These are phyloP conservation scores for Oxygymnocypris stewartii DNA, from an alignment of 2,113 vertebrate genomes.

Conservation along the genomic window DNA sequence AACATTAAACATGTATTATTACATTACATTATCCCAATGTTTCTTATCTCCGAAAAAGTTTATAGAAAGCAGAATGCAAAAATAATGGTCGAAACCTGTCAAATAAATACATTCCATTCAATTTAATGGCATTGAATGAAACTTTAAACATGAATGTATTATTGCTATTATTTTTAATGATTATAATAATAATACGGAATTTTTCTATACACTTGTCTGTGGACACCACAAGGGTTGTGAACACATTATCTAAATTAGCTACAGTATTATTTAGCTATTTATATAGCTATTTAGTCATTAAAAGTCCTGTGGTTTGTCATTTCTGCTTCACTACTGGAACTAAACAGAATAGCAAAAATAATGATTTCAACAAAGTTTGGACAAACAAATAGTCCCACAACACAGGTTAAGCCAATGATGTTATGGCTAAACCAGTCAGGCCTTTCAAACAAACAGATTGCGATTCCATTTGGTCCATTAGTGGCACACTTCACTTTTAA, in stretches of 20 bases:
- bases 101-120: background rate
- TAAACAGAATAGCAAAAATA: background rate
- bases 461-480: background rate
- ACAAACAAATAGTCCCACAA: background rate
- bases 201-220: background rate
- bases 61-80: background rate
- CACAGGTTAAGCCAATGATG: background rate
- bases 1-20: background rate
- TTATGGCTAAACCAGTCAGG: background rate
- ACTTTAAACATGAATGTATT: background rate
- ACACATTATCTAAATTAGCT: background rate
- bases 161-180: background rate
- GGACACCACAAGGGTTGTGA: background rate
- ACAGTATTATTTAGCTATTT: background rate
- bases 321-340: slow-evolving; percentile 10
- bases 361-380: background rate
- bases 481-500: slow-evolving; percentile 12
- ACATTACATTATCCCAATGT: background rate
- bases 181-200: background rate
- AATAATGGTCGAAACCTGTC: background rate
- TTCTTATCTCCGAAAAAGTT: background rate
- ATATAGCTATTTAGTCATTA: slow-evolving; percentile 4
- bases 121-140: background rate
- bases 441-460: slow-evolving; percentile 2
- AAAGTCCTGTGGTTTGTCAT: background rate